phyloP scores from a whole-genome alignment of 2,113 vertebrate genomes.

The Ramphastos sulfuratus region DNA sequence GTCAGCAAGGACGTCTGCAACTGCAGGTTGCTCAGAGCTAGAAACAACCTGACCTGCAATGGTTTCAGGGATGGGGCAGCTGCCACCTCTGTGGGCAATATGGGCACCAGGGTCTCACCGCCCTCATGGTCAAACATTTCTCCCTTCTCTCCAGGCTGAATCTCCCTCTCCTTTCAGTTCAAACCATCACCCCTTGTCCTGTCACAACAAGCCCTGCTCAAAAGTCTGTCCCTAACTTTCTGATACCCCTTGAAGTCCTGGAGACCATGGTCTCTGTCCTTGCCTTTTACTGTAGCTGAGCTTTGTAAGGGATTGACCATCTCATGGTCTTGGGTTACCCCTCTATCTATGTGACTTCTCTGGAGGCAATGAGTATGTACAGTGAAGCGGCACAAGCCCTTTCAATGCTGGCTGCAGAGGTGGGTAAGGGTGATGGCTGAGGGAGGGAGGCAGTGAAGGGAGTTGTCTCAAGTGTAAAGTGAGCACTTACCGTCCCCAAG shows the following conservation, averaged over 20 bases:
- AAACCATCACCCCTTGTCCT: too few relatives aligned
- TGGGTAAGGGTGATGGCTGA: neutral
- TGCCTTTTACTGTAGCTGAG: rapidly evolving
- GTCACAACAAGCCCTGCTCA: too few relatives aligned
- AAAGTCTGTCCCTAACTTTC: too few relatives aligned
- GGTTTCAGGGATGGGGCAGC: too few relatives aligned
- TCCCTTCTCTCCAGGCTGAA: too few relatives aligned
- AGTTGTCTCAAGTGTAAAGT: neutral
- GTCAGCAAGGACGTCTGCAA: neutral
- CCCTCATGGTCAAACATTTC: too few relatives aligned
- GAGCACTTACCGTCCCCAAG: neutral
- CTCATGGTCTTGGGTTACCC: rapidly evolving
- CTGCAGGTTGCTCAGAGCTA: too few relatives aligned
- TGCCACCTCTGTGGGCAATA: neutral
- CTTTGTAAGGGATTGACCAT: neutral
- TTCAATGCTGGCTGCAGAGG: neutral
- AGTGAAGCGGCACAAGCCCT: neutral
- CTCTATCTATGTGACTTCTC: neutral
- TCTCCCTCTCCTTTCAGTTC: too few relatives aligned
- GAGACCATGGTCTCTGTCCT: neutral
- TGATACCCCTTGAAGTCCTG: too few relatives aligned
- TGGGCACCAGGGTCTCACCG: neutral
- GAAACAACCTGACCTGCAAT: too few relatives aligned
- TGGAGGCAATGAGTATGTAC: neutral
- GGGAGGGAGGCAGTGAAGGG: neutral